Evolutionary conservation across 1,140 invertebrate genomes (phyloP).

Genomic region (Eufriesea mexicana): DNA sequence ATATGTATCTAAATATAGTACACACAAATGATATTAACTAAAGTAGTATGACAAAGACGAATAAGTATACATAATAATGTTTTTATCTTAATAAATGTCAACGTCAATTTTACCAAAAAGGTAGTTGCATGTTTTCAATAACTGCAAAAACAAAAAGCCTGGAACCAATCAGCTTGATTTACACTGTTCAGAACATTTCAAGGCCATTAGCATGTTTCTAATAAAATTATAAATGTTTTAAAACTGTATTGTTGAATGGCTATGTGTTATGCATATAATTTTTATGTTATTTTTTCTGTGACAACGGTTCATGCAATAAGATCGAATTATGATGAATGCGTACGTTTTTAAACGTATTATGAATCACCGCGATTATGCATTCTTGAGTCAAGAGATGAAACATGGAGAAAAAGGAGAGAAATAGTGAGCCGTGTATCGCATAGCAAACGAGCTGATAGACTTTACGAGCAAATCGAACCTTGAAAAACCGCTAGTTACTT

Average conservation of each 20-base stretch:
- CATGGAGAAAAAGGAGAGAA: constrained; percentile 23
- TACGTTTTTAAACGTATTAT: neutral
- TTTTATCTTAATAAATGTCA: too few species aligned
- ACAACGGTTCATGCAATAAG: neutral
- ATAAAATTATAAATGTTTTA: neutral
- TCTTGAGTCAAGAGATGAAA: constrained; percentile 38
- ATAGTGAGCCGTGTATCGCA: constrained; percentile 18
- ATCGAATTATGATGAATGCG: neutral
- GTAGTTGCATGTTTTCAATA: too few species aligned
- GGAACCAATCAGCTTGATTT: too few species aligned
- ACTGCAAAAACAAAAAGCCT: too few species aligned
- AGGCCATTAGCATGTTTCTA: neutral
- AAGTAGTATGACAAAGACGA: neutral
- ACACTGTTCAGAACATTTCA: too few species aligned
- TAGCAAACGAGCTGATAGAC: constrained; percentile 22
- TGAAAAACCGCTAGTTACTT: constrained; percentile 33
- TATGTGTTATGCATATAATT: neutral
- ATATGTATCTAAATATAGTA: too few species aligned
- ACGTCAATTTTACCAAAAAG: too few species aligned
- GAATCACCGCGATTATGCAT: constrained; percentile 26
- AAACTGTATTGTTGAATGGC: neutral
- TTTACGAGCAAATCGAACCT: constrained; percentile 37
- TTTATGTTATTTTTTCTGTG: neutral
- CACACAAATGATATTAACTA: neutral
- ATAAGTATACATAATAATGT: too few species aligned